Evolutionary conservation across 2,113 vertebrate genomes (phyloP), one percentile per base, ranked within the genome.

Genomic region (Tenrec ecaudatus): DNA sequence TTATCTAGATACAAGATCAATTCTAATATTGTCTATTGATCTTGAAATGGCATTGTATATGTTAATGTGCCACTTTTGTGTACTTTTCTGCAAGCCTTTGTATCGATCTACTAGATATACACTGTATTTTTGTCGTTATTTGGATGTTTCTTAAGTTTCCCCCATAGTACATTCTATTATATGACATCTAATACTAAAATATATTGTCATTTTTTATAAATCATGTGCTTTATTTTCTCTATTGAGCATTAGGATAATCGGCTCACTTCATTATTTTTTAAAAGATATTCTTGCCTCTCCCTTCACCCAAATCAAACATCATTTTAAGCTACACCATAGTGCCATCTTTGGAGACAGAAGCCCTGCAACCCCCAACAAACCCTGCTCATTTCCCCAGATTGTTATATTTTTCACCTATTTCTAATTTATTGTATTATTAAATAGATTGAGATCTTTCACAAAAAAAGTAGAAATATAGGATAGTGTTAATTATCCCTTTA

Each of bases 321-420:
- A 53, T 92, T 90, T 93, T 92, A 84, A 93, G 79, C 89, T 90
- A 14, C 76, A 95, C n/a, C 16, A 81, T 80, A 31, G 76, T 83
- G 64, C 89, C 58, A 76, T 87, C 66, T 91, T 79, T 77, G 40
- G 78, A 94, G 22, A 64, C 12, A 69, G 47, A 43, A 69, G 27
- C 76, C 27, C 31, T 57, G 20, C 31, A 82, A 43, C 20, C 12
- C 43, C 64, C 11, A 68, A 73, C 33, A 81, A 90, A 20, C 33
- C 23, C 58, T 88, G 84, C 79, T 87, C 62, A 73, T 78, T 94
- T 62, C 75, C 60, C 31, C 36, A 73, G 68, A 40, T 71, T 20
- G 43, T 79, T 6, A n/a, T 62, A 81, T 47, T n/a, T 9, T 84
- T 87, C 14, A 68, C 31, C 80, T 60, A n/a, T 81, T 81, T n/a